These are phyloP conservation scores for Salvelinus alpinus DNA, from an alignment of 2,113 vertebrate species.

Conservation along the genomic window DNA sequence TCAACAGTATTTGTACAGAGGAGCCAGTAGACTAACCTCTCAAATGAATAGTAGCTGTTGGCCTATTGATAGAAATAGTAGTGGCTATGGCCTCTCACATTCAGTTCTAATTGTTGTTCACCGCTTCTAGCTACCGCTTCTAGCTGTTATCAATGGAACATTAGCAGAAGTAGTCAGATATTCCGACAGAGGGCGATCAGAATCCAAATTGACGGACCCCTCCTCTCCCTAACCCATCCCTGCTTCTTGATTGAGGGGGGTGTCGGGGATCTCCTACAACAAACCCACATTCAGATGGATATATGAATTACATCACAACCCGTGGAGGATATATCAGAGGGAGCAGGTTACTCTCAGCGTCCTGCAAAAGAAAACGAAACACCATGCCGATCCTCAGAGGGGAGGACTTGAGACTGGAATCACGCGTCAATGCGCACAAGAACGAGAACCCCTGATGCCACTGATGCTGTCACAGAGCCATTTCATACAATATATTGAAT, in stretches of 20 bases:
- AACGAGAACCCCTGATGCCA: background rate
- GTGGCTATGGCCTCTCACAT: background rate
- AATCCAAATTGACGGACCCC: constrained; percentile 19
- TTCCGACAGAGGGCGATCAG: constrained; percentile 82
- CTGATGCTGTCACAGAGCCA: constrained; percentile 23
- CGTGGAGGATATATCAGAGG: constrained; percentile 67
- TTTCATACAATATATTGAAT: background rate
- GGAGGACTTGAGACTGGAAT: constrained; percentile 40
- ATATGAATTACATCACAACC: constrained; percentile 76
- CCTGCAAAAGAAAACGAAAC: constrained; percentile 22
- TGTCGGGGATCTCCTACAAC: constrained; percentile 70
- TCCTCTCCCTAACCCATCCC: constrained; percentile 36
- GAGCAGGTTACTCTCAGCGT: constrained; percentile 41
- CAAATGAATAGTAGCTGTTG: too few relatives aligned
- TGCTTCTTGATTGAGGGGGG: constrained; percentile 57
- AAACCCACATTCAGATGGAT: constrained; percentile 65
- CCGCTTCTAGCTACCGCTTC: background rate
- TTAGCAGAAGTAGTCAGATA: constrained; percentile 39
- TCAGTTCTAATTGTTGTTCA: background rate
- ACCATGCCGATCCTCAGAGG: constrained; percentile 49
- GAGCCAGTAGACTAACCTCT: too few relatives aligned
- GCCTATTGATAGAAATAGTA: background rate
- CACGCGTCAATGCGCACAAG: background rate
- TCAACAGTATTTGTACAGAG: too few relatives aligned
- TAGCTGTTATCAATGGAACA: constrained; percentile 11